Conservation (phyloP, 2,797 vertebrate species). For the Pseudomugil tenellus region DNA sequence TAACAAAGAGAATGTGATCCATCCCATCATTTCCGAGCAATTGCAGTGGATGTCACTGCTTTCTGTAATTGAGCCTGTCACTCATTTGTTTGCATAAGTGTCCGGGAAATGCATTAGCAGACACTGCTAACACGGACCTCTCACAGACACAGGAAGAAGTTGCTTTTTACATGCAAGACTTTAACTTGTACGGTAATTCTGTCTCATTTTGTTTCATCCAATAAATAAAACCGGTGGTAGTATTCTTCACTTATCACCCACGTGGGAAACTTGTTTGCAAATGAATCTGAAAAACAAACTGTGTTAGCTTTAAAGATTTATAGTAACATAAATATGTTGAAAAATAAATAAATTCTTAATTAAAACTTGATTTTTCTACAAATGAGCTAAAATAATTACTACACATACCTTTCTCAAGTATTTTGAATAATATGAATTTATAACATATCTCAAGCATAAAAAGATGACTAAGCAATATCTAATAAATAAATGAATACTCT, state of each 20-base stretch:
- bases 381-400: neutral
- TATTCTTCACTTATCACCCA: neutral
- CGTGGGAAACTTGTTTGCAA: neutral
- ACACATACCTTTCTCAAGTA: neutral
- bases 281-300: neutral
- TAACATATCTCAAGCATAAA: neutral
- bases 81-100: slow-evolving; percentile 36
- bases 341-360: neutral
- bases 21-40: slow-evolving; percentile 46
- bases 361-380: neutral
- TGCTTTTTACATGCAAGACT: neutral
- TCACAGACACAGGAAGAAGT: slow-evolving; percentile 15
- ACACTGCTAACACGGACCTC: slow-evolving; percentile 35
- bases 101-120: slow-evolving; percentile 56
- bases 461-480: slow-evolving; percentile 5
- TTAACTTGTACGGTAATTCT: neutral
- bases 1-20: neutral
- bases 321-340: neutral
- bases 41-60: slow-evolving; percentile 27
- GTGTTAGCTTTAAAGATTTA: neutral
- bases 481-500: neutral
- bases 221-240: no score
- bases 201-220: no score
- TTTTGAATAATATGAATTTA: neutral
- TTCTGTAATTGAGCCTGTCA: slow-evolving; percentile 37